Base-by-base conservation (phyloP, 2,113 vertebrate species). In the Syngnathus floridae region DNA sequence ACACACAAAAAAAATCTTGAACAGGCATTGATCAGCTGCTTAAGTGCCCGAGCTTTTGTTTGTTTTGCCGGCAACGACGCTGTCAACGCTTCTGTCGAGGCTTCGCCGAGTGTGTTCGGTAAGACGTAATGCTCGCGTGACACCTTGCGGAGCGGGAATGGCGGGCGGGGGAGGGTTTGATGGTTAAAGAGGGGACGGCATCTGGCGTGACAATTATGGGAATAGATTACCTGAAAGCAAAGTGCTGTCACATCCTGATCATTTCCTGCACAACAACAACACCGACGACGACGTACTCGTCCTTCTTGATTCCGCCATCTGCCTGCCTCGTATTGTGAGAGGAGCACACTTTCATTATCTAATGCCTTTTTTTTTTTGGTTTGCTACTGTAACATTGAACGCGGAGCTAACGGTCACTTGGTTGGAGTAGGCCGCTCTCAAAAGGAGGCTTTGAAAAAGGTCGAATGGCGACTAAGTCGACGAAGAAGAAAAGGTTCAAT, bases 401-500 rank as follows among this genome's bases (percentile, higher is more conserved):
- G 12, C 13, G 1, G 13, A n/a, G 84, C 71, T 91, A 93, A 92
- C 93, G 86, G 86, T 84, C 85, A 81, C 77, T 89, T 84, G 80
- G 90, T 90, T 83, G 65, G 83, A 82, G 84, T 79, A 80, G 74
- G 81, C 78, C 86, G 82, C 77, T 87, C 82, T 84, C 71, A 59
- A 74, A 36, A 49, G 80, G 81, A 90, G 87, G 90, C 90, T 94
- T 93, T 93, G 90, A 91, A 86, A 83, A 87, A 84, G 92, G 80
- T 80, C 86, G 89, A 91, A 84, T 82, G 82, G 87, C 77, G 70
- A 84, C 79, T 81, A 87, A 87, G 89, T 93, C 90, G 84, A 88
- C 86, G 82, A 78, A 88, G 93, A 96, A 98, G 93, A 51, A 98
- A 98, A 96, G 94, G 87, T 87, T 82, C 92, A 94, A 97, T 98